Base-by-base conservation (phyloP, 2,888 invertebrate genomes). In the Yponomeuta malinellus region DNA sequence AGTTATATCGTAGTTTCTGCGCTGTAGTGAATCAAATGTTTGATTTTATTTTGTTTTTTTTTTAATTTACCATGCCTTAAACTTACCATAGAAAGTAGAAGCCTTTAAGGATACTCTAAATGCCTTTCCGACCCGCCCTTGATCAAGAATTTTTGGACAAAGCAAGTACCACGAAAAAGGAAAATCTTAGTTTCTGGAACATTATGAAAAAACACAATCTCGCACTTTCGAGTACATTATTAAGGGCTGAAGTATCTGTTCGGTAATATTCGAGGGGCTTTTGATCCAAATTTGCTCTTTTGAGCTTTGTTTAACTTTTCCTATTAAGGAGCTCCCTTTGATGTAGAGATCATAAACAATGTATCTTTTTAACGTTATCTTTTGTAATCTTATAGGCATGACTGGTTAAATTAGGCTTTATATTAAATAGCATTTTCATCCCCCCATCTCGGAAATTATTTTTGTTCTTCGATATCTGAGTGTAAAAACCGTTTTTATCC, bases 231-330 rank as follows among this genome's bases (percentile, higher is more conserved):
- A 79, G 72, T 76, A 76, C 76, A 71, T 75, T 71, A 78, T 80
- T 76, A 78, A 76, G 76, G 75, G 75, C 52, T 59, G 15, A 15
- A 15, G 52, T 59, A 12, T 12, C 15, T 59, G 52, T 59, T 59
- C 52, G 52, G 52, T 15, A 59, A 73, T 72, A 74, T 72, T 75
- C 74, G 75, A 74, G 73, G 74, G 70, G 63, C 72, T 74, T 75
- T 78, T 79, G 77, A 76, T 78, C 74, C 76, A 77, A 81, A 79
- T 76, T 81, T 78, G 74, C 77, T 71, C 80, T 81, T 79, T 79
- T 78, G 73, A 83, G 79, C 76, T 83, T 82, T 81, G 80, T 75
- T 77, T 75, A 15, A 59, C 63, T 37, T 70, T 63, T 48, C 59
- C 29, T 43, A 43, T 43, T 43, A 9, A 63, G 37, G 37, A 63